A percentile compares a stretch with the other conserved stretches of the same genome.
Evolutionary conservation across 2,797 vertebrate species (phyloP).

Genomic region (Mormyrops boulengeri): DNA sequence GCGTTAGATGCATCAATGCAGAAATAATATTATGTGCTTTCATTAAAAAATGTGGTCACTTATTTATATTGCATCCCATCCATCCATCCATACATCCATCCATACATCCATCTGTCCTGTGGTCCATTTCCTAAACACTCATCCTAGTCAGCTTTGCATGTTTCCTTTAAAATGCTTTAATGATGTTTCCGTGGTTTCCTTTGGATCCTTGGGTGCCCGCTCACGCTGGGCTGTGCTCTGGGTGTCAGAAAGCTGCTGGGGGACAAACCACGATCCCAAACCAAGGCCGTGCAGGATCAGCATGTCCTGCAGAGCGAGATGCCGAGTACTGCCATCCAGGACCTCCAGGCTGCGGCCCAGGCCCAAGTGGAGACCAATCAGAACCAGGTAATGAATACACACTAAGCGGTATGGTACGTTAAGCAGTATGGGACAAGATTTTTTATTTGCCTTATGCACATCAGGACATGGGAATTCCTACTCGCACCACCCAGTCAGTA

Average conservation of each 20-base stretch:
- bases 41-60: background rate
- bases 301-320: slow-evolving; percentile 31
- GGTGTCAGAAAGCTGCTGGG: slow-evolving; percentile 44
- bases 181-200: background rate
- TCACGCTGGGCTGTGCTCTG: background rate
- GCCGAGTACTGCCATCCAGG: slow-evolving; percentile 25
- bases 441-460: background rate
- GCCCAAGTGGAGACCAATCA: slow-evolving; percentile 37
- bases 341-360: slow-evolving; percentile 29
- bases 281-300: slow-evolving; percentile 40
- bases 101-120: background rate
- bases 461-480: background rate
- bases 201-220: background rate
- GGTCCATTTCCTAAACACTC: background rate
- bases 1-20: background rate
- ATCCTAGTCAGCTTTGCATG: background rate
- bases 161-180: background rate
- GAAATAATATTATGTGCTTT: background rate
- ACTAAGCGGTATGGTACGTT: background rate
- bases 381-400: slow-evolving; percentile 22
- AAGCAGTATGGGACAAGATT: background rate
- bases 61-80: background rate
- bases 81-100: background rate
- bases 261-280: slow-evolving; percentile 31
- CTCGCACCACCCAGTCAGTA: background rate